A percentile compares a stretch with the other conserved stretches of the same genome.
Evolutionary conservation across 2,888 invertebrate genomes (phyloP).

Genomic region (Pemphredon lugubris): DNA sequence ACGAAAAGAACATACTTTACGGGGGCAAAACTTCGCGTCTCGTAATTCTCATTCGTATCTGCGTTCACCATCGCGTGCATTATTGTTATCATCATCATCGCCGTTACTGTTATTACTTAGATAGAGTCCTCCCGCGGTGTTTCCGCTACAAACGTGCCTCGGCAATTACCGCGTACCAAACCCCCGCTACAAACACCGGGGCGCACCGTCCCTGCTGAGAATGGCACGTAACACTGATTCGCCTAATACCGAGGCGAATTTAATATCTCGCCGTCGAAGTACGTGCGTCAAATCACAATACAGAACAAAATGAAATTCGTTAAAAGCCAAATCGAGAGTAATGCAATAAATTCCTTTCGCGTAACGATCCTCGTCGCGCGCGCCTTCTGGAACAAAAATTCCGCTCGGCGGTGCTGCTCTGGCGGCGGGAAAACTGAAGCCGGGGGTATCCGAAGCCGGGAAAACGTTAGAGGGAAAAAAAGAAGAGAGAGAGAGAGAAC

Average conservation of each 20-base stretch:
- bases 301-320: too few relatives aligned
- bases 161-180: slow-evolving; percentile 19
- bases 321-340: too few relatives aligned
- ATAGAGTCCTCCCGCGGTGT: not conserved
- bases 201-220: not conserved
- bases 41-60: too few relatives aligned
- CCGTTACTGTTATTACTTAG: slow-evolving; percentile 23
- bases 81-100: slow-evolving; percentile 12
- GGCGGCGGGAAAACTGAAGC: too few relatives aligned
- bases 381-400: too few relatives aligned
- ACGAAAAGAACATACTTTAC: too few relatives aligned
- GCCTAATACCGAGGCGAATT: not conserved
- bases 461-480: not conserved
- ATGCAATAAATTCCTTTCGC: too few relatives aligned
- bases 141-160: slow-evolving; percentile 4
- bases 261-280: not conserved
- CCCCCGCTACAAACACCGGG: not conserved
- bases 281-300: not conserved
- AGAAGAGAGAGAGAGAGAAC: not conserved
- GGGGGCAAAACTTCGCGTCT: too few relatives aligned
- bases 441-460: too few relatives aligned
- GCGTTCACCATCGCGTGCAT: not conserved
- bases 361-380: too few relatives aligned
- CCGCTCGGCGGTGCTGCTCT: too few relatives aligned
- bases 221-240: not conserved